Evolutionary conservation across 2,888 invertebrate genomes (phyloP).

Genomic region (Tetheella fluctuosa): DNA sequence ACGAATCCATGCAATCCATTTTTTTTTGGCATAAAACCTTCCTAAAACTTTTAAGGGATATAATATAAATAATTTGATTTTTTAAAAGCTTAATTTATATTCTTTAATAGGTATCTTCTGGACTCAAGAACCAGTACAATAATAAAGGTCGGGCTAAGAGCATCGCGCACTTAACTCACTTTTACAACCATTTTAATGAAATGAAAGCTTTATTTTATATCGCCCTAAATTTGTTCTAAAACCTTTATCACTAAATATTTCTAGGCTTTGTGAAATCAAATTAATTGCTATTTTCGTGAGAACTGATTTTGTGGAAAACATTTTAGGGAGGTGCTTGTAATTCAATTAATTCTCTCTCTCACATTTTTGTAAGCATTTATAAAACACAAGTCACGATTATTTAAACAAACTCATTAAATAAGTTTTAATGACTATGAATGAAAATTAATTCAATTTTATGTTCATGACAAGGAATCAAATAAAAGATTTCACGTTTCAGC

Average conservation of each 20-base stretch:
- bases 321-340: background rate
- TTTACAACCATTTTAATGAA: slow-evolving; percentile 12
- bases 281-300: background rate
- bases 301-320: background rate
- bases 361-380: too few relatives aligned
- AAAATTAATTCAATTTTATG: too few relatives aligned
- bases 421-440: too few relatives aligned
- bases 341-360: background rate
- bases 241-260: background rate
- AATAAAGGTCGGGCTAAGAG: slow-evolving; percentile 7
- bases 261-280: background rate
- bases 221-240: slow-evolving; percentile 17
- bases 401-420: too few relatives aligned
- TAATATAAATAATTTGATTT: too few relatives aligned
- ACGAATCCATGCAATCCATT: too few relatives aligned
- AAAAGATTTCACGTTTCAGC: too few relatives aligned
- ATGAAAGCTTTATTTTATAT: slow-evolving; percentile 12
- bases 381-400: too few relatives aligned
- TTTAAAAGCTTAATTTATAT: too few relatives aligned
- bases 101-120: background rate
- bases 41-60: too few relatives aligned
- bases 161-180: slow-evolving; percentile 8
- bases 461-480: too few relatives aligned
- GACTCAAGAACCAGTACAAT: background rate
- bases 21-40: too few relatives aligned